phyloP scores from a whole-genome alignment of 1,140 invertebrate species.

The Tetragonula clypearis region DNA sequence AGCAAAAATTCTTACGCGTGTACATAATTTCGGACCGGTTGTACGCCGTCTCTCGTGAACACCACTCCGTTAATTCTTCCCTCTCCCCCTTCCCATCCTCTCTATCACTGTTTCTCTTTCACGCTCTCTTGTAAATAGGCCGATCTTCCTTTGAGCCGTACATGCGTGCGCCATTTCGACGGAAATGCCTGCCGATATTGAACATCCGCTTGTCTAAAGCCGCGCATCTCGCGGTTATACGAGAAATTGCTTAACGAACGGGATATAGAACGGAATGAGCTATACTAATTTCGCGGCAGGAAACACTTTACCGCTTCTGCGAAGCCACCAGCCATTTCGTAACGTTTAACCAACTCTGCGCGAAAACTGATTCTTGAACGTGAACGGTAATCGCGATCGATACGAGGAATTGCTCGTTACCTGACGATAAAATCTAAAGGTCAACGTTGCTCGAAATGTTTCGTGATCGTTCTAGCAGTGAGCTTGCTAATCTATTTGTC shows the following conservation, averaged over 20 bases:
- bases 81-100: too few species aligned
- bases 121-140: constrained; percentile 1
- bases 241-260: constrained; percentile 69
- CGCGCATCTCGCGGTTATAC: constrained; percentile 57
- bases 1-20: constrained; percentile 33
- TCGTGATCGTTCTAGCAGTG: background rate
- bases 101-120: too few species aligned
- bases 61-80: constrained; percentile 32
- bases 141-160: constrained; percentile 26
- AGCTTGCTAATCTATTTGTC: background rate
- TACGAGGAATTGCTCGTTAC: constrained; percentile 9
- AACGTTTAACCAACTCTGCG: constrained; percentile 28
- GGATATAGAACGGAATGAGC: constrained; percentile 60
- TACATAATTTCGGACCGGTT: background rate
- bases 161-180: constrained; percentile 26
- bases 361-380: background rate
- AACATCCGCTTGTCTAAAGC: constrained; percentile 68
- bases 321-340: constrained; percentile 11
- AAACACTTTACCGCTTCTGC: constrained; percentile 8
- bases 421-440: background rate
- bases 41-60: background rate
- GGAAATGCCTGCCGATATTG: constrained; percentile 73
- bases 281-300: constrained; percentile 57
- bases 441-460: background rate
- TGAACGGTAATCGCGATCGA: background rate